Evolutionary conservation across 2,113 vertebrate species (phyloP).

Genomic region (Fregata magnificens): DNA sequence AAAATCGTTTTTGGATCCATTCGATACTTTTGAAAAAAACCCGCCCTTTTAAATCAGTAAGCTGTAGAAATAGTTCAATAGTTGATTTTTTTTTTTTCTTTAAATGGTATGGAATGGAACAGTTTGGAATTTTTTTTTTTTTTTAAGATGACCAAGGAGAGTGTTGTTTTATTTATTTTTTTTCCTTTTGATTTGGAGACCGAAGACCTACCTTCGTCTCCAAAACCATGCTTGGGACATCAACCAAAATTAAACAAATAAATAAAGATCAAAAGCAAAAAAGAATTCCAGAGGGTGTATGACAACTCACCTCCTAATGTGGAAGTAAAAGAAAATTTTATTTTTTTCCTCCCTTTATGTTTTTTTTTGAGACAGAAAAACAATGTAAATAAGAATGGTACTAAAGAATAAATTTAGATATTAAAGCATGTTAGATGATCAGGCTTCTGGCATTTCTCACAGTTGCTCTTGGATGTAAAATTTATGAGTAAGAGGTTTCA

Average conservation of each 20-base stretch:
- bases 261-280: constrained; percentile 62
- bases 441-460: constrained; percentile 43
- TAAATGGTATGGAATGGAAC: constrained; percentile 60
- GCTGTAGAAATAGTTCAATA: constrained; percentile 18
- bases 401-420: constrained; percentile 32
- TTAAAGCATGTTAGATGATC: constrained; percentile 25
- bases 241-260: constrained; percentile 61
- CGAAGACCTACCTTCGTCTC: constrained; percentile 49
- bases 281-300: constrained; percentile 49
- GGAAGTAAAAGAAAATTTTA: constrained; percentile 67
- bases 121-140: background rate
- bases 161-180: background rate
- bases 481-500: constrained; percentile 43
- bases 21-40: constrained; percentile 56
- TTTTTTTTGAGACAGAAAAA: constrained; percentile 62
- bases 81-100: background rate
- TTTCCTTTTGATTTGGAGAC: constrained; percentile 34
- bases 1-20: constrained; percentile 75
- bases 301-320: constrained; percentile 76
- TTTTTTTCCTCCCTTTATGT: constrained; percentile 47
- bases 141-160: constrained; percentile 15
- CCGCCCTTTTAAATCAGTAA: constrained; percentile 27
- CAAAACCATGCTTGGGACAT: constrained; percentile 52
- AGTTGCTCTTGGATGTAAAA: background rate
- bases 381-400: constrained; percentile 67